Conservation (phyloP, 2,113 vertebrate genomes). For the Fulmarus glacialis region DNA sequence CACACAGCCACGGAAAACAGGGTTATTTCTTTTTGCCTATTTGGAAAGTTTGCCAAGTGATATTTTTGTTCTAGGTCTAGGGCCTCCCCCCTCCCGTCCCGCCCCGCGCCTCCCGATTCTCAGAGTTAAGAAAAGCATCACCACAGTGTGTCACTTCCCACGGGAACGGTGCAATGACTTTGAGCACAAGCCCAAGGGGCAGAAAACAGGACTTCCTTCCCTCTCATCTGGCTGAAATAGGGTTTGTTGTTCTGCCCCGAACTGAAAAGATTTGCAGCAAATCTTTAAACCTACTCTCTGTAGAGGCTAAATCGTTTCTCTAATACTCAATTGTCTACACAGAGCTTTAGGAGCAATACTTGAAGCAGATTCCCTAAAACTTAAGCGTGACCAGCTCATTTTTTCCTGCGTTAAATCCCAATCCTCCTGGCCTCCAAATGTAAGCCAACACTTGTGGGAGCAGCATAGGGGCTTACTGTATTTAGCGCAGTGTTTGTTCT, state of each 20-base stretch:
- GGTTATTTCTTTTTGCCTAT: conserved; percentile 23
- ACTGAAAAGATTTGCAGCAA: neutral
- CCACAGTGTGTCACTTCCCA: neutral
- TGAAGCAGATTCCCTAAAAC: neutral
- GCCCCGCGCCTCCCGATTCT: neutral
- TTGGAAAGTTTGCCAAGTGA: conserved; percentile 58
- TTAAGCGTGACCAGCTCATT: neutral
- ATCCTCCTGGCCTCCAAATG: neutral
- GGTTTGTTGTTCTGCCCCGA: neutral
- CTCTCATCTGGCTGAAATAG: neutral
- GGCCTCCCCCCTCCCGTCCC: neutral
- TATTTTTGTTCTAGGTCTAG: neutral
- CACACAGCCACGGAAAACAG: conserved; percentile 15
- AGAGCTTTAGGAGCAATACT: neutral
- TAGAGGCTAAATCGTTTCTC: neutral
- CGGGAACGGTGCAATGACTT: neutral
- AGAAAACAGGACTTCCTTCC: neutral
- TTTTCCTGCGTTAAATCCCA: neutral
- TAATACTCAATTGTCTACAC: neutral
- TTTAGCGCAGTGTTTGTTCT: neutral
- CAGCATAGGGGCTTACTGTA: neutral
- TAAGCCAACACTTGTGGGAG: neutral
- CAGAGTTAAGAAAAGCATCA: conserved; percentile 20
- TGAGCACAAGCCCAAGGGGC: neutral
- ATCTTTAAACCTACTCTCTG: neutral